Conservation (phyloP, 2,888 invertebrate species). For the Crematogaster levior region DNA sequence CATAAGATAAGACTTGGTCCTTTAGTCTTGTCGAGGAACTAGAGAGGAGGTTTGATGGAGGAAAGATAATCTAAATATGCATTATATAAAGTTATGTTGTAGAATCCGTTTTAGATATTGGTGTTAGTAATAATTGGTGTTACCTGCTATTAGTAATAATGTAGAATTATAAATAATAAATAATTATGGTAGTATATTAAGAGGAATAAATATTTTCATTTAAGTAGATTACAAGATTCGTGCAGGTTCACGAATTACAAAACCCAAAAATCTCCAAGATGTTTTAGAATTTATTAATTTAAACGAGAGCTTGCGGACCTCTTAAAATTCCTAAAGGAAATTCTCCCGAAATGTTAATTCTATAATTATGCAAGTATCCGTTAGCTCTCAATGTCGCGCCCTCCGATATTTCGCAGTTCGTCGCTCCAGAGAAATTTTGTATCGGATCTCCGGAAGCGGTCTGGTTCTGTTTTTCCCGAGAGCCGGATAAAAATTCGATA, state of each 20-base stretch:
- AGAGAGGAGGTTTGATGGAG: neutral
- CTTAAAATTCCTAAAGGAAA: neutral
- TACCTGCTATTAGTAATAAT: neutral
- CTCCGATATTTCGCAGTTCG: slow-evolving; percentile 20
- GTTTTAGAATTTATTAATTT: neutral
- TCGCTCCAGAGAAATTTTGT: slow-evolving; percentile 34
- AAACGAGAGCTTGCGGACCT: neutral
- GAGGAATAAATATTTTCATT: neutral
- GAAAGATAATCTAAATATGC: slow-evolving; percentile 3
- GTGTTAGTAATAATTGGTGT: too few relatives aligned
- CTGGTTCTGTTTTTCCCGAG: slow-evolving; percentile 25
- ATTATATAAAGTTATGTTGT: neutral
- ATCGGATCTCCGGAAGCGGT: slow-evolving; percentile 27
- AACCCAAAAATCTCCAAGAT: neutral
- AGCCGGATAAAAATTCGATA: slow-evolving; percentile 46
- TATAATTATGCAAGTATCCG: neutral
- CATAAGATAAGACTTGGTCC: slow-evolving; percentile 8
- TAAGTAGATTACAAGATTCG: neutral
- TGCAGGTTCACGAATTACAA: neutral
- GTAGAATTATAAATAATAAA: neutral
- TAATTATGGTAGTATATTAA: neutral
- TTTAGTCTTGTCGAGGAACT: neutral
- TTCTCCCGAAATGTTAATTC: neutral
- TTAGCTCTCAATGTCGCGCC: neutral
- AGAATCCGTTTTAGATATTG: neutral